These are phyloP conservation scores for Pandemis cinnamomeana DNA, from an alignment of 2,888 invertebrate genomes.

Conservation along the genomic window DNA sequence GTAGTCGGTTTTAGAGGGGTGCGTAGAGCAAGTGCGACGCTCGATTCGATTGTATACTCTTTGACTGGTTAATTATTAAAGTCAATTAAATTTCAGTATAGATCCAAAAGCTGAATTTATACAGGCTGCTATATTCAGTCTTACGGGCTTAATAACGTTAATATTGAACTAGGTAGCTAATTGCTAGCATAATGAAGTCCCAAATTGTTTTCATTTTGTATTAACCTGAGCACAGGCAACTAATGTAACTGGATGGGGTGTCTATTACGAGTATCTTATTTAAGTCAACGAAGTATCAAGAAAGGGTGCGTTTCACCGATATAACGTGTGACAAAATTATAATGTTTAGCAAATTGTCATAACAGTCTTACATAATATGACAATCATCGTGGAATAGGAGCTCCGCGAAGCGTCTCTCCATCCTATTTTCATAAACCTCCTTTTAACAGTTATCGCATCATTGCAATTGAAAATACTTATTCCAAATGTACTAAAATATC, in stretches of 20 bases:
- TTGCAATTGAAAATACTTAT: too few species aligned
- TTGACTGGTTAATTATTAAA: slow-evolving; percentile 3
- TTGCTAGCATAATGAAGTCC: not conserved
- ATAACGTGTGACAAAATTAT: not conserved
- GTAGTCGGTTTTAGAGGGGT: slow-evolving; percentile 35
- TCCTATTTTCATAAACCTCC: too few species aligned
- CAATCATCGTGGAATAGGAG: too few species aligned
- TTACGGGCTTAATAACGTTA: not conserved
- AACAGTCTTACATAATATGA: too few species aligned
- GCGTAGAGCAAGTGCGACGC: slow-evolving; percentile 16
- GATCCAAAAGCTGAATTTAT: not conserved
- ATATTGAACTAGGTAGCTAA: not conserved
- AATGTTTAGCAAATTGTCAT: too few species aligned
- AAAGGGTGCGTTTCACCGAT: too few species aligned
- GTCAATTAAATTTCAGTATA: slow-evolving; percentile 5
- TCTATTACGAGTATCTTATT: not conserved
- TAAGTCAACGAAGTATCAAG: too few species aligned
- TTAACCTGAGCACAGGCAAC: not conserved
- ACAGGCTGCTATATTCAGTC: not conserved
- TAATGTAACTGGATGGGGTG: not conserved
- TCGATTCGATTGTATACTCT: not conserved
- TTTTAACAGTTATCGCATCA: too few species aligned
- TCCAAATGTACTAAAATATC: too few species aligned
- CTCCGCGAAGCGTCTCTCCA: too few species aligned
- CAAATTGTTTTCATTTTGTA: not conserved